A percentile compares a stretch with the other conserved stretches of the same genome.
Conservation (phyloP, 2,888 invertebrate genomes). For the Parasteatoda lunata region DNA sequence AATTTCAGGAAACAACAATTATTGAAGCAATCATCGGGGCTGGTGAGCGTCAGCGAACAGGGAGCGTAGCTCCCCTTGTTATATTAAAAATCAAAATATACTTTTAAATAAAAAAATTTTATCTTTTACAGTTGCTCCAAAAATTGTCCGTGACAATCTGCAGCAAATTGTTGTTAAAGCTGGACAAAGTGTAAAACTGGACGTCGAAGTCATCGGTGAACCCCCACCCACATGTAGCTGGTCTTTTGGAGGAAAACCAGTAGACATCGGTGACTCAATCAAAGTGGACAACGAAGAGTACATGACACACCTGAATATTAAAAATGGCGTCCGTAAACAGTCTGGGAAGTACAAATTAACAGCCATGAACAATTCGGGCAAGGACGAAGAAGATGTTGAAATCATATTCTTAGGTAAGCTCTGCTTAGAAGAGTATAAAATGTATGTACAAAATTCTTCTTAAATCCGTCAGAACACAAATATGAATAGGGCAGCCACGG, state of each 20-base stretch:
- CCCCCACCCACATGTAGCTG: conserved; percentile 95
- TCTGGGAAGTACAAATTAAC: conserved; percentile 74
- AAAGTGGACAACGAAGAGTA: conserved; percentile 75
- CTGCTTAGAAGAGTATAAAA: too few species aligned
- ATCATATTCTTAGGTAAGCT: conserved; percentile 74
- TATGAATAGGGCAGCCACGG: too few species aligned
- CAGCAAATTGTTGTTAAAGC: conserved; percentile 94
- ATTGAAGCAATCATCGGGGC: too few species aligned
- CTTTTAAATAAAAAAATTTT: neutral
- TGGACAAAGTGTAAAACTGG: conserved; percentile 93
- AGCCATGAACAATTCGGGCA: conserved; percentile 74
- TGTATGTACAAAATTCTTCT: too few species aligned
- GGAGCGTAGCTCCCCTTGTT: too few species aligned
- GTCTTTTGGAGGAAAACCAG: conserved; percentile 82
- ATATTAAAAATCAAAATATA: too few species aligned
- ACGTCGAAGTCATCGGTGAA: conserved; percentile 96
- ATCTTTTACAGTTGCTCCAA: conserved; percentile 86
- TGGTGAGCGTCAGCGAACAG: too few species aligned
- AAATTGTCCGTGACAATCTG: conserved; percentile 90
- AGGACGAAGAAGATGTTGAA: conserved; percentile 74
- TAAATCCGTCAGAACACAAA: too few species aligned
- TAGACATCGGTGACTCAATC: conserved; percentile 32
- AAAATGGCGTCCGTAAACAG: conserved; percentile 74
- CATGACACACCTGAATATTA: conserved; percentile 75
- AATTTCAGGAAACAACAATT: too few species aligned